Conservation (phyloP, 2,888 invertebrate genomes). For the Elysia crispata region DNA sequence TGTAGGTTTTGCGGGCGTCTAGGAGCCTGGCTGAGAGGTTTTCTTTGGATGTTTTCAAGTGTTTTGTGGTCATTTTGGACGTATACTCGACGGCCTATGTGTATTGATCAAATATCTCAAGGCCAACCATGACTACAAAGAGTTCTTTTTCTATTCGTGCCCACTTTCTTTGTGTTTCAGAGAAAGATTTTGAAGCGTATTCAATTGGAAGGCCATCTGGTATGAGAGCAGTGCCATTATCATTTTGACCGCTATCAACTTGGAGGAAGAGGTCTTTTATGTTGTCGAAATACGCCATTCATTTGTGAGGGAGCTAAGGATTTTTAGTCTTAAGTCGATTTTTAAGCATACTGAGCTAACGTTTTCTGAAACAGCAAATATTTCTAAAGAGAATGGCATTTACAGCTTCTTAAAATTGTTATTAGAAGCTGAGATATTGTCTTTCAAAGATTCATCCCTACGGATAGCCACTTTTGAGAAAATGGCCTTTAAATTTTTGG, state of each 20-base stretch:
- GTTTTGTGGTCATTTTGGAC: neutral
- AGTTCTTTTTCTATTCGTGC: neutral
- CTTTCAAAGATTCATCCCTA: too few relatives aligned
- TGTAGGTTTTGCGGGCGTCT: neutral
- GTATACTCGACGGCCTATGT: neutral
- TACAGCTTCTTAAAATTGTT: too few relatives aligned
- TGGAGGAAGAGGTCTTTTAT: constrained; percentile 12
- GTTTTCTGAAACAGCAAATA: too few relatives aligned
- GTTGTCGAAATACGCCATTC: constrained; percentile 45
- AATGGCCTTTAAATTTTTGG: too few relatives aligned
- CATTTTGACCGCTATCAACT: constrained; percentile 43
- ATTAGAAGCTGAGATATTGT: too few relatives aligned
- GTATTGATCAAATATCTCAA: neutral
- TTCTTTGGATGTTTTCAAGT: neutral
- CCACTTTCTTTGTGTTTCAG: neutral
- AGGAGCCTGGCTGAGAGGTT: neutral
- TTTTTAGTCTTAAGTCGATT: too few relatives aligned
- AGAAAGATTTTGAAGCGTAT: constrained; percentile 16
- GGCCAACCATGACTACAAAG: neutral
- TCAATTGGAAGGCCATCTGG: constrained; percentile 41
- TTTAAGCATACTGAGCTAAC: too few relatives aligned
- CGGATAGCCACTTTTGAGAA: too few relatives aligned
- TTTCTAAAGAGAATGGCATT: too few relatives aligned
- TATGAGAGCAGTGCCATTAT: constrained; percentile 42
- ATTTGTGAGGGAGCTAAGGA: too few relatives aligned